Evolutionary conservation across 1,140 invertebrate species (phyloP).

Genomic region (Danaus plexippus): DNA sequence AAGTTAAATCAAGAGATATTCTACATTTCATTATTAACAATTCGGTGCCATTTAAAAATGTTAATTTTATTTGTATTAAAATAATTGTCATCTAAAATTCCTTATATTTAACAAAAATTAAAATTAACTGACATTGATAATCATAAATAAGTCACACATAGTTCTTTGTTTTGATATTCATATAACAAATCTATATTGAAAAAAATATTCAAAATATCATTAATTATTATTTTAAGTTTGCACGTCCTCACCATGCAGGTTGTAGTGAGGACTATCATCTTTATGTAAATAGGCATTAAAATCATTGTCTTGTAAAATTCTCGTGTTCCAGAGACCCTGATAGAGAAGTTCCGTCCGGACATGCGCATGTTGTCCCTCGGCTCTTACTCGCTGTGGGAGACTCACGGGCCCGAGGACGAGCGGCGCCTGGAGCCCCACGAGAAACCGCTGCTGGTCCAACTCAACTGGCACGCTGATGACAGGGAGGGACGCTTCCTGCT

Average conservation of each 20-base stretch:
- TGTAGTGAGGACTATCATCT: background rate
- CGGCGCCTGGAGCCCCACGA: conserved; percentile 90
- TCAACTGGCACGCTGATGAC: conserved; percentile 99
- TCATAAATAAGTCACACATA: no score
- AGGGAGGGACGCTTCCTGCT: conserved; percentile 97
- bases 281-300: background rate
- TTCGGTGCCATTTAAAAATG: no score
- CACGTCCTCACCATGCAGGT: background rate
- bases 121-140: no score
- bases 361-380: conserved; percentile 98
- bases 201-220: background rate
- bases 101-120: no score
- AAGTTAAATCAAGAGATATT: no score
- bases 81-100: no score
- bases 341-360: conserved; percentile 99
- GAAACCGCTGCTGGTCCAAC: conserved; percentile 96
- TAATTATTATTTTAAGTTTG: background rate
- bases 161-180: background rate
- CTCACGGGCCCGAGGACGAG: conserved; percentile 97
- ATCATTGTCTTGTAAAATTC: background rate
- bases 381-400: conserved; percentile 97
- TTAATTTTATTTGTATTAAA: no score
- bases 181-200: background rate
- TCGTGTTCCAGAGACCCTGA: conserved; percentile 81
- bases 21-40: no score